Base-by-base conservation (phyloP, 2,888 invertebrate genomes). In the Drosophila bunnanda region DNA sequence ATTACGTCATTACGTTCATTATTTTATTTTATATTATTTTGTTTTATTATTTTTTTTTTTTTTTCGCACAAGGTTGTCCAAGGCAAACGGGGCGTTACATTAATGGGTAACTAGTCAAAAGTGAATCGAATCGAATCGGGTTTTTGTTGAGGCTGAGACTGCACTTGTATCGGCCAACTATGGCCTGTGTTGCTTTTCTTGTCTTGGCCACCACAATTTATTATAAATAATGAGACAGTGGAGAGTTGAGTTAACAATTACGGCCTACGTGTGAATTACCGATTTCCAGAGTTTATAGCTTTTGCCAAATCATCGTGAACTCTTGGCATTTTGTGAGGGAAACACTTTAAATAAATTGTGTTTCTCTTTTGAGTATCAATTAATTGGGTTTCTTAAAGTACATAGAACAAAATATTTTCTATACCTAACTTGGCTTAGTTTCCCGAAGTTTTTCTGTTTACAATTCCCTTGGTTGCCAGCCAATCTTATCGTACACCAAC, bases 11-110 rank as follows among this genome's bases (percentile, higher is more conserved):
- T 52, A 52, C 32, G 62, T 67, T 64, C 55, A 56, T 62, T 68
- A 46, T 70, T 34, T 55, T 50, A 58, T 43, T 36, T 54, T 43
- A n/a, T 44, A n/a, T n/a, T n/a, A 25, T 44, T 43, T 22, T 44
- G 22, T 43, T 22, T 8, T 39, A 34, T 32, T 32, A 6, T 34
- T 32, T 32, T 2, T 34, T 39, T 48, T 53, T 30, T 38, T 38
- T 69, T 62, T 74, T 72, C 72, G 74, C 69, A 80, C 88, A 86
- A 86, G 86, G 86, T 84, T 86, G 86, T 77, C 80, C 86, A 87
- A 87, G 88, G 86, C 80, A 84, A 87, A 84, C 88, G 77, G 75
- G 75, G 83, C 82, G 75, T 78, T 82, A 82, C 83, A 82, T 82
- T 86, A 80, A 86, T 86, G 86, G 88, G 61, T 83, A 83, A 82